Evolutionary conservation across 2,113 vertebrate genomes (phyloP).

Genomic region (Bufo bufo): DNA sequence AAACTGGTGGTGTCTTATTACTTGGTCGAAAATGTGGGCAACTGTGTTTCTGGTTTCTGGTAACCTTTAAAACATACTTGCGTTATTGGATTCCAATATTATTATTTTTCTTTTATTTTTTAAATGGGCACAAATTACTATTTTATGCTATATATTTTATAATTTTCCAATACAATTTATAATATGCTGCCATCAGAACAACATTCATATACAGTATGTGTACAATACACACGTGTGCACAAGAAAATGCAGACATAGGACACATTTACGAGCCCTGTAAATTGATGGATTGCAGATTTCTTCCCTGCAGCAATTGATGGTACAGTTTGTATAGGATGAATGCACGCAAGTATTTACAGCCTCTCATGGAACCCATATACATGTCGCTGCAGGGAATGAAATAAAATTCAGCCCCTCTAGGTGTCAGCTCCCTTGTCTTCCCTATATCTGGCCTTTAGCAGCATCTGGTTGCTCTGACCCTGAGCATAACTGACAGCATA

Average conservation of each 20-base stretch:
- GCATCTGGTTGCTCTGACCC: background rate
- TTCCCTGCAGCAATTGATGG: background rate
- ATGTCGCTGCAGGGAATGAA: background rate
- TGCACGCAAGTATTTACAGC: background rate
- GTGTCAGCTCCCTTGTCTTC: background rate
- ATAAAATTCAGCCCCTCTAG: background rate
- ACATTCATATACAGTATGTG: no score
- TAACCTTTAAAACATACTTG: no score
- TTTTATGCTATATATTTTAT: no score
- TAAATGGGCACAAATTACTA: no score
- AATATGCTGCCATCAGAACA: no score
- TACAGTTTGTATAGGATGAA: background rate
- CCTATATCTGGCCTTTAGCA: background rate
- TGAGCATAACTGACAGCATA: background rate
- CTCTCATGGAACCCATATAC: background rate
- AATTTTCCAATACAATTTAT: no score
- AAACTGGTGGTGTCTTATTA: no score
- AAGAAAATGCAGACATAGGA: background rate
- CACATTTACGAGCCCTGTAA: background rate
- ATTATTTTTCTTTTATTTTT: no score
- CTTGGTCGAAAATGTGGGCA: no score
- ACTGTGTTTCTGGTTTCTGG: no score
- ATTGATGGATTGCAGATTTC: background rate
- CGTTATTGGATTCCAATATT: no score
- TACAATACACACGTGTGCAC: background rate